Conservation (phyloP, 2,888 invertebrate genomes). For the Nymphalis urticae region DNA sequence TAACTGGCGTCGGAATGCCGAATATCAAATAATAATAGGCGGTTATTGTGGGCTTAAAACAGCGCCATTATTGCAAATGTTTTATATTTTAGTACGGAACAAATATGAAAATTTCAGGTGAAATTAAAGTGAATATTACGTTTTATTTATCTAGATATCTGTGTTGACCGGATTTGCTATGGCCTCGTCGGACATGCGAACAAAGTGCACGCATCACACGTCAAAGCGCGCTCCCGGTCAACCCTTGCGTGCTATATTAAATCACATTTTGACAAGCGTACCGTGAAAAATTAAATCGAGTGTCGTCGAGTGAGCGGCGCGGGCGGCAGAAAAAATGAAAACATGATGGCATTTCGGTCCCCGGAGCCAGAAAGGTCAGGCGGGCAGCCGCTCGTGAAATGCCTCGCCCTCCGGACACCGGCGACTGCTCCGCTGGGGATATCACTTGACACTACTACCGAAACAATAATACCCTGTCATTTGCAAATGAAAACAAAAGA, state of each 20-base stretch:
- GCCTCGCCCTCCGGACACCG: slow-evolving; percentile 62
- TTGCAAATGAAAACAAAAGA: slow-evolving; percentile 35
- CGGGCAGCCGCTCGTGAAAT: slow-evolving; percentile 76
- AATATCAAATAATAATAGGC: slow-evolving; percentile 46
- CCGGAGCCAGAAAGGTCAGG: slow-evolving; percentile 74
- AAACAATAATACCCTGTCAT: slow-evolving; percentile 40
- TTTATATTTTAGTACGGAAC: slow-evolving; percentile 21
- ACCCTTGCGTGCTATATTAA: slow-evolving; percentile 72
- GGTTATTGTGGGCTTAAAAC: slow-evolving; percentile 41
- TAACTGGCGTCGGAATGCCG: slow-evolving; percentile 49
- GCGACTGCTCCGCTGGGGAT: slow-evolving; percentile 58
- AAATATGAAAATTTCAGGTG: slow-evolving; percentile 11
- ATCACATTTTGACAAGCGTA: slow-evolving; percentile 82
- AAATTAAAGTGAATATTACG: slow-evolving; percentile 13
- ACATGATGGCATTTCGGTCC: slow-evolving; percentile 79
- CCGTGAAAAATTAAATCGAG: slow-evolving; percentile 82
- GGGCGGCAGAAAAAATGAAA: slow-evolving; percentile 66
- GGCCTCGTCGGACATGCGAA: slow-evolving; percentile 23
- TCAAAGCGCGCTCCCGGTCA: slow-evolving; percentile 67
- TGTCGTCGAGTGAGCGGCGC: slow-evolving; percentile 68
- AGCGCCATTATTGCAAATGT: slow-evolving; percentile 34
- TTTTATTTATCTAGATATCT: slow-evolving; percentile 14
- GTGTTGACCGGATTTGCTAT: slow-evolving; percentile 35
- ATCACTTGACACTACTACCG: slow-evolving; percentile 40
- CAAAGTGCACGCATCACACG: slow-evolving; percentile 62